These are phyloP conservation scores for Harmothoe impar DNA, from an alignment of 2,888 invertebrate species.

Conservation along the genomic window DNA sequence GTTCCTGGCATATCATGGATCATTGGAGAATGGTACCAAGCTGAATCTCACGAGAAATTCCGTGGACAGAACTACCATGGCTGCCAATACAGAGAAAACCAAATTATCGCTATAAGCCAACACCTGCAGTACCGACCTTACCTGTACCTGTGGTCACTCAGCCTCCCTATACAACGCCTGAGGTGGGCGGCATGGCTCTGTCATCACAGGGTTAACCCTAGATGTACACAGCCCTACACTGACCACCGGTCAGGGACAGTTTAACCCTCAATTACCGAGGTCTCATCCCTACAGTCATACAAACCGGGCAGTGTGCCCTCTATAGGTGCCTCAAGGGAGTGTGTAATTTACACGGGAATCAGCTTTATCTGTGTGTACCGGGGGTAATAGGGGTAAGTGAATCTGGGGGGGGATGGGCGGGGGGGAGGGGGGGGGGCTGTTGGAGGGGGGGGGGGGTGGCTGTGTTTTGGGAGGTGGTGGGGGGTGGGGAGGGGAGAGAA, in stretches of 20 bases:
- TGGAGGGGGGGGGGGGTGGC: neutral
- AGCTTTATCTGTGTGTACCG: neutral
- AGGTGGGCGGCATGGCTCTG: constrained; percentile 1
- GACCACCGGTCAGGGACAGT: constrained; percentile 24
- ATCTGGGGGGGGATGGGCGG: neutral
- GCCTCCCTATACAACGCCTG: neutral
- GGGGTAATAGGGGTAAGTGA: neutral
- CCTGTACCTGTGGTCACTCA: neutral
- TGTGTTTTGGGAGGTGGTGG: neutral
- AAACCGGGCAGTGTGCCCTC: neutral
- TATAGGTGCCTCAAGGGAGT: neutral
- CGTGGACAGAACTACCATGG: no score
- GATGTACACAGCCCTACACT: neutral
- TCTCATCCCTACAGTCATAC: neutral
- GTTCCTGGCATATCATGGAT: no score
- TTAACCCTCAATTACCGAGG: constrained; percentile 40
- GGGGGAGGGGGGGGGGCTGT: neutral
- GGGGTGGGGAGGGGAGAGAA: no score
- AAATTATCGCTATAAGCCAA: no score
- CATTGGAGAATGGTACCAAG: no score
- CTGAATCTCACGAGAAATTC: no score
- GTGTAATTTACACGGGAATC: neutral
- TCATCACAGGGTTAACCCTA: neutral
- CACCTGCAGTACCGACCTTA: no score
- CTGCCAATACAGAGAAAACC: no score